Evolutionary conservation across 2,113 vertebrate species (phyloP), one percentile per base, ranked within the genome.

Genomic region (Pholis gunnellus): DNA sequence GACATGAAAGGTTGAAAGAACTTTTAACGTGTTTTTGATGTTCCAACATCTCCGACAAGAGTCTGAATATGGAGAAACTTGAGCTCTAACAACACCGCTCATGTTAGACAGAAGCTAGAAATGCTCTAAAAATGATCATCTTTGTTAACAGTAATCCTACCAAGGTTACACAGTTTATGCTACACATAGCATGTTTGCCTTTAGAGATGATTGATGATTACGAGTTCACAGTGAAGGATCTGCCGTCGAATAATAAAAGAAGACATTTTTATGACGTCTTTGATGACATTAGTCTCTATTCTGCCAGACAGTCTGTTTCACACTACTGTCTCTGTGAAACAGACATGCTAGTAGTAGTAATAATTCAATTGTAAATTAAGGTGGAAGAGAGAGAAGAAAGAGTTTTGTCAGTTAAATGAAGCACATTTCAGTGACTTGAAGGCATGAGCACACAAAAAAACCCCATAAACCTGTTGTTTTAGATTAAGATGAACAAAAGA

Each of bases 111-210:
- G 60, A 27, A 56, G 54, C 36, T 75, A 64, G 63, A 80, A 63
- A 27, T 77, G 87, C 56, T 36, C 44, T 75, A 68, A 68, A 83
- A 64, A n/a, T 80, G 83, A 61, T 36, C 72, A 0, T 9, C 27
- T 61, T 4, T 83, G 80, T 86, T 73, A 44, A 74, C 68, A 71
- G 80, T 88, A n/a, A 83, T 69, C 72, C 76, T 11, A 52, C 7
- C 2, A 18, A 77, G 78, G 42, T 8, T 25, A 40, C n/a, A 36
- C 78, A 44, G 70, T 38, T 38, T 20, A 42, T 56, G 57, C 76
- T 71, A 40, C 48, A 27, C 9, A 0, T 1, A 60, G 65, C 75
- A 48, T 9, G 79, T 59, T 67, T 56, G 69, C 29, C 34, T 14
- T 46, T 27, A 34, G 5, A 6, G 25, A 59, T 36, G 36, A 71